A percentile compares a stretch with the other conserved stretches of the same genome.
These are phyloP conservation scores for Epinephelus coioides DNA, from an alignment of 2,797 vertebrate genomes.

Conservation along the genomic window DNA sequence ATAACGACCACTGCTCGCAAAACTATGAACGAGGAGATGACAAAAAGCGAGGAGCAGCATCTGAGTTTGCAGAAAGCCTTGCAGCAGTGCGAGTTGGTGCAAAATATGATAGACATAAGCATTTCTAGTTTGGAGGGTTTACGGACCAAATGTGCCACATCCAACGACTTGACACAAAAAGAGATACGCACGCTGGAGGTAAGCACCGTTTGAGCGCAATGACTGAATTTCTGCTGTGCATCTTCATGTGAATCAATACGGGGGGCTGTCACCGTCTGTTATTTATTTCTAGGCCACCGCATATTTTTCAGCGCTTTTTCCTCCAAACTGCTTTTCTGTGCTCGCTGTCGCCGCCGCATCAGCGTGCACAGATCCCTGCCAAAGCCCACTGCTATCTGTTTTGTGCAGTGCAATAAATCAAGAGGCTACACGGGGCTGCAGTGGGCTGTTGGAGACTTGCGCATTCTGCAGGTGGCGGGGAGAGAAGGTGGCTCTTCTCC, in stretches of 20 bases:
- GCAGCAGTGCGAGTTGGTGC: slow-evolving; percentile 99
- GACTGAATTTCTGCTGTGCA: slow-evolving; percentile 48
- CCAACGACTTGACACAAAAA: slow-evolving; percentile 98
- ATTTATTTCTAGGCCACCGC: slow-evolving; percentile 69
- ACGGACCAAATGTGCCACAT: slow-evolving; percentile 98
- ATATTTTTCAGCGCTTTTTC: slow-evolving; percentile 30
- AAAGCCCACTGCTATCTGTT: slow-evolving; percentile 57
- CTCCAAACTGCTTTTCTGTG: not conserved
- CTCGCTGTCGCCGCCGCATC: slow-evolving; percentile 21
- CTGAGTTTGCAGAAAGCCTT: slow-evolving; percentile 98
- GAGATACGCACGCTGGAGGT: slow-evolving; percentile 98
- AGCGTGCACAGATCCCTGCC: slow-evolving; percentile 46
- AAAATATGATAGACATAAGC: slow-evolving; percentile 99
- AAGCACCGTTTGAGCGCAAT: slow-evolving; percentile 72
- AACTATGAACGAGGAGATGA: slow-evolving; percentile 97
- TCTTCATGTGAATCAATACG: slow-evolving; percentile 64
- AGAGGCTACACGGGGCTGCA: slow-evolving; percentile 84
- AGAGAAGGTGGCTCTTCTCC: slow-evolving; percentile 81
- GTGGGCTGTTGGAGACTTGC: slow-evolving; percentile 89
- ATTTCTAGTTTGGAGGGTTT: slow-evolving; percentile 98
- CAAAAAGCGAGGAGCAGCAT: slow-evolving; percentile 94
- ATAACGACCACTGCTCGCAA: slow-evolving; percentile 76
- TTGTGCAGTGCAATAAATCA: slow-evolving; percentile 85
- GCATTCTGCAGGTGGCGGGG: slow-evolving; percentile 96
- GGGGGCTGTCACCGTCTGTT: slow-evolving; percentile 55